A percentile compares a stretch with the other conserved stretches of the same genome.
These are phyloP conservation scores for Alectura lathami DNA, from an alignment of 2,113 vertebrate species.

Conservation along the genomic window DNA sequence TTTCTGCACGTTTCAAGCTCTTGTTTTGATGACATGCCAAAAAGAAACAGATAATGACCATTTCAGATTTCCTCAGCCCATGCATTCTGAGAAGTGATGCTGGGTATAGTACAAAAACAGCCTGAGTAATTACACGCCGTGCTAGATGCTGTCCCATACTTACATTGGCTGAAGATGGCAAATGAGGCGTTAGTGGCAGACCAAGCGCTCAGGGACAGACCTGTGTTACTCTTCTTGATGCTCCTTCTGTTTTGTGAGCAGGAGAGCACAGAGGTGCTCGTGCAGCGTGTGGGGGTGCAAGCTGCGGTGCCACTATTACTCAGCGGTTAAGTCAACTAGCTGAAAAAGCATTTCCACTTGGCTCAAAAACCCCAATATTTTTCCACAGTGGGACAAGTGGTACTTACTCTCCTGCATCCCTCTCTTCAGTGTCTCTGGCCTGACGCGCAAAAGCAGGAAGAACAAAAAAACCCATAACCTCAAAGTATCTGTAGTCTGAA, in stretches of 20 bases:
- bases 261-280: neutral
- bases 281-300: neutral
- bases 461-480: slow-evolving; percentile 2
- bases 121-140: neutral
- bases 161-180: neutral
- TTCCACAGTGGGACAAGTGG: slow-evolving; percentile 45
- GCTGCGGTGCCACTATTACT: slow-evolving; percentile 42
- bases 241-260: neutral
- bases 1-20: neutral
- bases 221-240: neutral
- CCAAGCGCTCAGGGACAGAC: neutral
- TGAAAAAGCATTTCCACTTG: slow-evolving; percentile 65
- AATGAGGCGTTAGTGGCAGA: neutral
- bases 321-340: slow-evolving; percentile 48
- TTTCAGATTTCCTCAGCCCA: neutral
- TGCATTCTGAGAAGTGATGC: neutral
- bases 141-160: neutral
- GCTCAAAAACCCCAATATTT: slow-evolving; percentile 59
- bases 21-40: slow-evolving; percentile 11
- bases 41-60: neutral
- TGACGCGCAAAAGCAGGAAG: neutral
- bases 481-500: neutral
- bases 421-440: neutral
- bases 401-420: neutral
- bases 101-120: neutral